Percentiles rank a stretch among this genome's conserved stretches.
These are phyloP conservation scores for Enteromius afrohamiltoni DNA, from an alignment of 2,797 vertebrate species.

Conservation along the genomic window DNA sequence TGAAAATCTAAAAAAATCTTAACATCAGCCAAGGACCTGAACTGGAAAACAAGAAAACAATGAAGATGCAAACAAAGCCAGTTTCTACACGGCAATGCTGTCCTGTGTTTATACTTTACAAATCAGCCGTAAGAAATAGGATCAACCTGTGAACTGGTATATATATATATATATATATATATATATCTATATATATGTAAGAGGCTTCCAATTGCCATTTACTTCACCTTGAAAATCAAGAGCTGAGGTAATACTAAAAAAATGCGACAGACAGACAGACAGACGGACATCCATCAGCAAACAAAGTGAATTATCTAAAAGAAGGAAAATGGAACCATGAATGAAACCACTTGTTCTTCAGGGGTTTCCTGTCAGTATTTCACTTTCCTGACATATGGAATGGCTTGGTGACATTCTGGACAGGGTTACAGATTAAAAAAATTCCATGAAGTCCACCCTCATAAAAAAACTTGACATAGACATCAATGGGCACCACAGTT, in stretches of 20 bases:
- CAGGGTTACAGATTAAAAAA: not conserved
- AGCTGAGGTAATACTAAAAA: no score
- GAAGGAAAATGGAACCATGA: not conserved
- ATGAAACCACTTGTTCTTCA: constrained; percentile 6
- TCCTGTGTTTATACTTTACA: constrained; percentile 52
- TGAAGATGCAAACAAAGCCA: constrained; percentile 55
- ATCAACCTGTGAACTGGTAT: constrained; percentile 59
- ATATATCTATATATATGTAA: constrained; percentile 28
- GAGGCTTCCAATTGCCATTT: no score
- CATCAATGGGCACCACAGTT: constrained; percentile 17
- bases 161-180: constrained; percentile 29
- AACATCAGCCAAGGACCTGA: constrained; percentile 51
- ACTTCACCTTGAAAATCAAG: no score
- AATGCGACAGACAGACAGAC: no score
- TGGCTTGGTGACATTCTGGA: constrained; percentile 22
- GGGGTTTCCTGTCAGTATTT: constrained; percentile 8
- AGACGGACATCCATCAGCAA: no score
- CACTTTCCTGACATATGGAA: not conserved
- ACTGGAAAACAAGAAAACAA: constrained; percentile 60
- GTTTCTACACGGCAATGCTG: constrained; percentile 46
- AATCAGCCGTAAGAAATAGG: constrained; percentile 52
- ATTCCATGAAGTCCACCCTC: constrained; percentile 23
- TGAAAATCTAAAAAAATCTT: constrained; percentile 28
- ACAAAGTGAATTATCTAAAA: not conserved
- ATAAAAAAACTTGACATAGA: constrained; percentile 2